Evolutionary conservation across 2,797 vertebrate species (phyloP).

Genomic region (Lagorchestes hirsutus): DNA sequence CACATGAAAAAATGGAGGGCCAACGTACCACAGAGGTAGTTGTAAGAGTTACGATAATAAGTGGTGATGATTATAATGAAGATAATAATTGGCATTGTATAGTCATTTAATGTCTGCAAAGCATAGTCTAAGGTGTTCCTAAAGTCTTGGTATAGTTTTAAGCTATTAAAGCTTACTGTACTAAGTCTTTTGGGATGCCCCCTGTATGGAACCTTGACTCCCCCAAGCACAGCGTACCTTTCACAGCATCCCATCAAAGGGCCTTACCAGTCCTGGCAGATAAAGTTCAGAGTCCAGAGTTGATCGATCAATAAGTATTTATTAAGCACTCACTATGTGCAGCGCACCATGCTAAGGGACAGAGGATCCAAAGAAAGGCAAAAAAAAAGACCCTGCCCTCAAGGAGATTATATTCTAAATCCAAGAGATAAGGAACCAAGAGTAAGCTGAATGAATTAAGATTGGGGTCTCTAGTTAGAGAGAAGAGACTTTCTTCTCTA

Average conservation of each 20-base stretch:
- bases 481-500: neutral
- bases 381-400: neutral
- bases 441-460: neutral
- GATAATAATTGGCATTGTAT: neutral
- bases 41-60: neutral
- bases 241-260: neutral
- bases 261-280: neutral
- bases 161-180: neutral
- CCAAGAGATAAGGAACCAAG: neutral
- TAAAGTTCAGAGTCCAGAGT: neutral
- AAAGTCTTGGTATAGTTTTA: neutral
- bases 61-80: neutral
- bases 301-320: neutral
- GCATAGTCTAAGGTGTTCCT: neutral
- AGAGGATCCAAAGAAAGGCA: neutral
- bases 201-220: neutral
- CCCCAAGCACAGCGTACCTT: neutral
- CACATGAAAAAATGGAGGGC: neutral
- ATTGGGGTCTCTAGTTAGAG: neutral
- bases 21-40: neutral
- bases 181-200: neutral
- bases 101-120: neutral
- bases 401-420: neutral
- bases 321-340: neutral
- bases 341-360: neutral